Evolutionary conservation across 2,888 invertebrate species (phyloP).

Genomic region (Neocrepidodera transversa): DNA sequence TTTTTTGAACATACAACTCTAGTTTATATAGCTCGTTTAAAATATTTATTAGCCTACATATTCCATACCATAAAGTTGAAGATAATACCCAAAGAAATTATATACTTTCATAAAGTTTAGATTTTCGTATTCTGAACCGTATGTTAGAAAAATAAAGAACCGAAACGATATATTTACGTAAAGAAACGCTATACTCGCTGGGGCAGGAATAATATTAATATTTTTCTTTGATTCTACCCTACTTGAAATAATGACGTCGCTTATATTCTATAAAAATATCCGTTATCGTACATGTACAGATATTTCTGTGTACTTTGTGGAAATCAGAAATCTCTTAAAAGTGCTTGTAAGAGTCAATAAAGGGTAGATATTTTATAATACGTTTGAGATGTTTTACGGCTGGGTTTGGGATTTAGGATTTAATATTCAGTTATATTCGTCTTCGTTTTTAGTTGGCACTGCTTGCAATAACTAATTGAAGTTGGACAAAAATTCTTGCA

Average conservation of each 20-base stretch:
- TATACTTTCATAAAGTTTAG: not conserved
- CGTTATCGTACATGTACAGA: not conserved
- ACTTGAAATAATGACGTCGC: not conserved
- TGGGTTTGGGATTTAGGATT: too few species aligned
- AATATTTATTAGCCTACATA: too few species aligned
- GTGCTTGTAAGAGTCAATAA: too few species aligned
- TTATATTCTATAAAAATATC: not conserved
- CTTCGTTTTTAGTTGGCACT: conserved; percentile 1
- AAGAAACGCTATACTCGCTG: not conserved
- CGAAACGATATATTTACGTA: not conserved
- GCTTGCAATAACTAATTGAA: conserved; percentile 14
- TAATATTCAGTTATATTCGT: too few species aligned
- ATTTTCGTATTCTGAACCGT: not conserved
- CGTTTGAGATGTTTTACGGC: too few species aligned
- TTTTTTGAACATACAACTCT: too few species aligned
- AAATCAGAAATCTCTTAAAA: not conserved
- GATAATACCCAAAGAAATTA: not conserved
- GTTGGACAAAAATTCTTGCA: conserved; percentile 13
- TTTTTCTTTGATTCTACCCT: not conserved
- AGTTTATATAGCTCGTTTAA: too few species aligned
- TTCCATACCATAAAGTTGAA: too few species aligned
- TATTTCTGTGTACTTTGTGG: not conserved
- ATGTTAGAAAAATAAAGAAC: not conserved
- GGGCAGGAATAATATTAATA: not conserved
- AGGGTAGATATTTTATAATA: too few species aligned